Conservation (phyloP, 2,113 vertebrate species). For the Sialia sialis region DNA sequence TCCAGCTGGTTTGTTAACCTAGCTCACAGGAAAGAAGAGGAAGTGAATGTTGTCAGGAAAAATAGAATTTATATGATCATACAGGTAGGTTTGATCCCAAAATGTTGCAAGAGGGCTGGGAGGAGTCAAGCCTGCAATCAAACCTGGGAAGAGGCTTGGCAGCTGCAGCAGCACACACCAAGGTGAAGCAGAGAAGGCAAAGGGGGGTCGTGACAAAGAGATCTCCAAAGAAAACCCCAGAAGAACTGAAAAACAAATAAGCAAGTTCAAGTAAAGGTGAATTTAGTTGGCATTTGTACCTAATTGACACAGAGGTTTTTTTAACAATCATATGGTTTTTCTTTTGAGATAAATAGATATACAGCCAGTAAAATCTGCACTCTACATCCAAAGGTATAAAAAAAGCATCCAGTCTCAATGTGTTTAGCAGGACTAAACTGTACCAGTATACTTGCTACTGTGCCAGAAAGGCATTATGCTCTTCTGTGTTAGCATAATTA, state of each 20-base stretch:
- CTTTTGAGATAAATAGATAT: background rate
- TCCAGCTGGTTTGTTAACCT: background rate
- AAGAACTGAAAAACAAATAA: background rate
- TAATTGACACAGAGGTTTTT: background rate
- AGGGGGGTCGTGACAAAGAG: accelerated
- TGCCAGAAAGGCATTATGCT: background rate
- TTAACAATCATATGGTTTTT: background rate
- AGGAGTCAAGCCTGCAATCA: background rate
- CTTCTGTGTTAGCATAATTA: background rate
- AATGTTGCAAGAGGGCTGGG: background rate
- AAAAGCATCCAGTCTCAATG: background rate
- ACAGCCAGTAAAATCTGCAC: background rate
- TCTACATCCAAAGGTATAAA: background rate
- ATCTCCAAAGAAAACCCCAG: background rate
- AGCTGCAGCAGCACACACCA: background rate
- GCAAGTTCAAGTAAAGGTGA: background rate
- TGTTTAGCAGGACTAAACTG: background rate
- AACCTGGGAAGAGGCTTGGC: background rate
- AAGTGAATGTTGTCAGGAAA: background rate
- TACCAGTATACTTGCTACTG: background rate
- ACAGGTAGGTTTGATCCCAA: background rate
- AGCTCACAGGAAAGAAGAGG: background rate
- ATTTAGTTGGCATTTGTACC: background rate
- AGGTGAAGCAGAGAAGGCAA: background rate
- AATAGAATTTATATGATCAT: background rate